Percentiles rank a stretch among this genome's conserved stretches.
These are phyloP conservation scores for Hipposideros armiger DNA, from an alignment of 2,113 vertebrate genomes.

Conservation along the genomic window DNA sequence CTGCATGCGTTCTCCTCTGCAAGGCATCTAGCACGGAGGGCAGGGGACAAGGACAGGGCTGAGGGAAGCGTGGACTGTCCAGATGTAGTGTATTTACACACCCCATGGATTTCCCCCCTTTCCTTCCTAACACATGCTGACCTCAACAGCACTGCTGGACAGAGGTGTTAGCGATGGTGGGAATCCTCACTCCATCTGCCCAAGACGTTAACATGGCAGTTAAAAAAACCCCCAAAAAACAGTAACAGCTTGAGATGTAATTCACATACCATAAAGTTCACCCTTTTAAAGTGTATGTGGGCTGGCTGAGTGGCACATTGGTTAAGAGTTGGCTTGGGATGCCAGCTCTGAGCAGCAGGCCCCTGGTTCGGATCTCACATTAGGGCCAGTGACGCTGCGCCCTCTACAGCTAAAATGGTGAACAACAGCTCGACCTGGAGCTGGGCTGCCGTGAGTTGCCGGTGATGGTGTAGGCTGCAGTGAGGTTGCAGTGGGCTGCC, in stretches of 20 bases:
- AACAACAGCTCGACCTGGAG: no score
- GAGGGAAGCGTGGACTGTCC: rapidly evolving
- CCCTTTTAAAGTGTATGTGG: neutral
- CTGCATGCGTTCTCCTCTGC: rapidly evolving
- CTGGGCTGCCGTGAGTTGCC: no score
- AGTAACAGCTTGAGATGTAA: neutral
- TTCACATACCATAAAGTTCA: neutral
- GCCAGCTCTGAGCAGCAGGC: no score
- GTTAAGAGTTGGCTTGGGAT: no score
- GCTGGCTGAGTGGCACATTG: no score
- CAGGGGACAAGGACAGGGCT: neutral
- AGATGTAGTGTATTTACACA: rapidly evolving
- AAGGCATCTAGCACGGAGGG: neutral
- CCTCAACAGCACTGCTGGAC: neutral
- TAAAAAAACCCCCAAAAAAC: neutral
- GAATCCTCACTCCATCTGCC: neutral
- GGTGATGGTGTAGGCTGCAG: no score
- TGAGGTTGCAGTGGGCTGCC: no score
- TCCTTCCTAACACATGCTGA: neutral
- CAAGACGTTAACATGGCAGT: neutral
- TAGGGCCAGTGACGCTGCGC: no score
- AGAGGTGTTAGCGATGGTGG: neutral
- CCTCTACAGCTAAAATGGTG: no score
- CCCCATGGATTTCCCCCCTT: neutral
- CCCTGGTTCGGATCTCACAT: no score